A percentile compares a stretch with the other conserved stretches of the same genome.
These are phyloP conservation scores for Melinaea menophilus DNA, from an alignment of 2,888 invertebrate genomes.

Conservation along the genomic window DNA sequence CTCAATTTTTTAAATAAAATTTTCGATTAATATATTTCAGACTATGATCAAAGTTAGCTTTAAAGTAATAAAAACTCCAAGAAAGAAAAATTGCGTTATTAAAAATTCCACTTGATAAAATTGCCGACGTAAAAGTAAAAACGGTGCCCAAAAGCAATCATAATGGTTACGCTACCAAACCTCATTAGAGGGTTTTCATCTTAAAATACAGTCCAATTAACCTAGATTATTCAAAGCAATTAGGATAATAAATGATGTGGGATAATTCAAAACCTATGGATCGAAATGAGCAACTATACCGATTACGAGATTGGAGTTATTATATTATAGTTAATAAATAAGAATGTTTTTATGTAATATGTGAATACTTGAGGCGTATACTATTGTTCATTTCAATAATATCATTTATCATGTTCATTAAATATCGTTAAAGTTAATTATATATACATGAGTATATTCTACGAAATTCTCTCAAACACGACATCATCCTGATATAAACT, in stretches of 20 bases:
- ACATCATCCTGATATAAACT: too few species aligned
- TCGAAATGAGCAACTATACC: too few species aligned
- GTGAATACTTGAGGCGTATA: too few species aligned
- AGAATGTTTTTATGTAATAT: too few species aligned
- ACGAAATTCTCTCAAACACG: too few species aligned
- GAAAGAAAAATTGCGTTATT: constrained; percentile 18
- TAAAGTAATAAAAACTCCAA: constrained; percentile 18
- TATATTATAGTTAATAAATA: too few species aligned
- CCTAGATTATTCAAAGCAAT: background rate
- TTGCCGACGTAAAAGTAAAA: constrained; percentile 20
- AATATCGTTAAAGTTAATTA: too few species aligned
- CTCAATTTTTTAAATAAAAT: background rate
- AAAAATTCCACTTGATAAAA: constrained; percentile 18
- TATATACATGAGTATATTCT: too few species aligned
- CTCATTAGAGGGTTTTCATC: constrained; percentile 24
- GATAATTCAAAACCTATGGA: too few species aligned
- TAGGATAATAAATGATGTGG: constrained; percentile 13
- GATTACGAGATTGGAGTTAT: too few species aligned
- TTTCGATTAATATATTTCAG: background rate
- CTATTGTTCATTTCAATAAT: too few species aligned
- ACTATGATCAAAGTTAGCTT: constrained; percentile 3
- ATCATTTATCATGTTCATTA: too few species aligned
- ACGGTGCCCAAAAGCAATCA: background rate
- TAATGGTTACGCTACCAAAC: constrained; percentile 25
- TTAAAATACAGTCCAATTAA: background rate